These are phyloP conservation scores for Felis catus DNA, from an alignment of 2,113 vertebrate species.

Conservation along the genomic window F.catus_Fca126_mat1.0 CM031417.1:82750001-82750500, in stretches of 20 bases:
- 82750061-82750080: neutral
- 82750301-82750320: slow-evolving; percentile 12
- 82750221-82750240: slow-evolving; percentile 72
- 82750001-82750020: neutral
- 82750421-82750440: slow-evolving; percentile 82
- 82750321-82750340: neutral
- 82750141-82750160: slow-evolving; percentile 71
- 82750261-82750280: slow-evolving; percentile 47
- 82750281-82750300: slow-evolving; percentile 55
- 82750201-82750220: slow-evolving; percentile 75
- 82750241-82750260: slow-evolving; percentile 56
- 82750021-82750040: neutral
- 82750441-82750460: slow-evolving; percentile 82
- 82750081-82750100: slow-evolving; percentile 58
- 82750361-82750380: slow-evolving; percentile 66
- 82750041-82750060: neutral
- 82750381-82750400: slow-evolving; percentile 80
- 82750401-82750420: slow-evolving; percentile 81
- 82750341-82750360: neutral
- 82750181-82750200: slow-evolving; percentile 57
- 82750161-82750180: slow-evolving; percentile 70
- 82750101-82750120: slow-evolving; percentile 41
- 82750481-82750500: slow-evolving; percentile 85
- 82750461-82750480: slow-evolving; percentile 86
- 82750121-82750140: slow-evolving; percentile 73